Percentiles rank a stretch among this genome's conserved stretches.
Conservation (phyloP, 1,140 invertebrate species). For the Hyles euphorbiae region DNA sequence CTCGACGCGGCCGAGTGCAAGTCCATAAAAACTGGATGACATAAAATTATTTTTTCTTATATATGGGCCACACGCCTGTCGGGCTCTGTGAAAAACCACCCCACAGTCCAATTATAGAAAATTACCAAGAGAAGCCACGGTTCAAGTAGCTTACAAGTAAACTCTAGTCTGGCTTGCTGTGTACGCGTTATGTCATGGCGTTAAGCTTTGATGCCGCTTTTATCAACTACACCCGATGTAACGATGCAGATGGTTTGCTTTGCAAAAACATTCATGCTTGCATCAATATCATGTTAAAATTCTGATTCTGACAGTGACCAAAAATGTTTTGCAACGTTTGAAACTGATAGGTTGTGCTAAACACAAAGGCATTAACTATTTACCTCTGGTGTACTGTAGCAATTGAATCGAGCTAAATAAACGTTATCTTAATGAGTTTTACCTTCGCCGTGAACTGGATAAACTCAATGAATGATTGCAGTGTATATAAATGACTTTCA, state of each 20-base stretch:
- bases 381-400: not conserved
- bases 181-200: too few species aligned
- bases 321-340: too few species aligned
- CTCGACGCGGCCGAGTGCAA: too few species aligned
- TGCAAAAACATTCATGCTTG: too few species aligned
- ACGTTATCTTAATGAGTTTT: constrained; percentile 1
- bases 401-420: not conserved
- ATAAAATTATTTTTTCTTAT: constrained; percentile 12
- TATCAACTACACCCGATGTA: too few species aligned
- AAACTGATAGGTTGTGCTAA: too few species aligned
- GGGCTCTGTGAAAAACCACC: constrained; percentile 13
- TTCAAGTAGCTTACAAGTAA: constrained; percentile 1
- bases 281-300: too few species aligned
- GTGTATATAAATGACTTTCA: constrained; percentile 2
- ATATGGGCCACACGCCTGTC: constrained; percentile 9
- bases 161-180: not conserved
- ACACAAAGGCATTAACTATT: too few species aligned
- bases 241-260: too few species aligned
- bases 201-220: too few species aligned
- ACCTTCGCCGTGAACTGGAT: constrained; percentile 3
- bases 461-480: constrained; percentile 5
- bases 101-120: constrained; percentile 16
- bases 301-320: too few species aligned
- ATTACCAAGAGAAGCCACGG: constrained; percentile 9
- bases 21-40: too few species aligned